A percentile compares a stretch with the other conserved stretches of the same genome.
Conservation (phyloP, 2,113 vertebrate genomes). For the Salvelinus sp. region DNA sequence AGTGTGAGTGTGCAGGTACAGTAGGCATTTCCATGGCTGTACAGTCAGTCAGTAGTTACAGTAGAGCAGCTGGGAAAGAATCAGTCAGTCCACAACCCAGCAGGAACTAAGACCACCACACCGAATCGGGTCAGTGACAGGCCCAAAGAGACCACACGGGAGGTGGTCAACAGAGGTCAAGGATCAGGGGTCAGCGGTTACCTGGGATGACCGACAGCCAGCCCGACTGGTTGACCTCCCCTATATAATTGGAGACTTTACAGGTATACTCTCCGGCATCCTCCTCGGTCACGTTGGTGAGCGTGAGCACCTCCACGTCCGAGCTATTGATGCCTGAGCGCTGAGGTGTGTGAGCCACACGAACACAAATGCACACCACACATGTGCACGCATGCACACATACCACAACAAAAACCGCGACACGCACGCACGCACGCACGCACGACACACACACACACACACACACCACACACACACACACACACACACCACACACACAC, state of each 20-base stretch:
- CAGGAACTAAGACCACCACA: constrained; percentile 63
- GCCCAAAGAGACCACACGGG: constrained; percentile 41
- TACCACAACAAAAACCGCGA: constrained; percentile 45
- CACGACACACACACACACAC: constrained; percentile 27
- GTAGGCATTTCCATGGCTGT: constrained; percentile 94
- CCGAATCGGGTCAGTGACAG: constrained; percentile 56
- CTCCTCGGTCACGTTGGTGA: constrained; percentile 94
- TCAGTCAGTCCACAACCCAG: constrained; percentile 45
- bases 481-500: constrained; percentile 39
- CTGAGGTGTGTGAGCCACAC: constrained; percentile 77
- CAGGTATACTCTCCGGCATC: constrained; percentile 98
- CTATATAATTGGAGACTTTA: constrained; percentile 99
- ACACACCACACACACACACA: constrained; percentile 39
- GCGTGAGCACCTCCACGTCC: constrained; percentile 95
- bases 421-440: not conserved
- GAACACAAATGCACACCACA: constrained; percentile 27
- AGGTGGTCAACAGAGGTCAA: constrained; percentile 15
- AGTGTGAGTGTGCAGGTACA: constrained; percentile 42
- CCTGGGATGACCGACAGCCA: constrained; percentile 95
- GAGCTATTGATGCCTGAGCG: constrained; percentile 99
- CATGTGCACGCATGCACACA: not conserved
- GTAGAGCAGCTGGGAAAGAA: constrained; percentile 65
- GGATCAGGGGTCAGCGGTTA: constrained; percentile 41
- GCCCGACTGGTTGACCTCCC: constrained; percentile 95
- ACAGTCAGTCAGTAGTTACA: constrained; percentile 33